Conservation (phyloP, 2,797 vertebrate genomes). For the Halcyon badia region DNA sequence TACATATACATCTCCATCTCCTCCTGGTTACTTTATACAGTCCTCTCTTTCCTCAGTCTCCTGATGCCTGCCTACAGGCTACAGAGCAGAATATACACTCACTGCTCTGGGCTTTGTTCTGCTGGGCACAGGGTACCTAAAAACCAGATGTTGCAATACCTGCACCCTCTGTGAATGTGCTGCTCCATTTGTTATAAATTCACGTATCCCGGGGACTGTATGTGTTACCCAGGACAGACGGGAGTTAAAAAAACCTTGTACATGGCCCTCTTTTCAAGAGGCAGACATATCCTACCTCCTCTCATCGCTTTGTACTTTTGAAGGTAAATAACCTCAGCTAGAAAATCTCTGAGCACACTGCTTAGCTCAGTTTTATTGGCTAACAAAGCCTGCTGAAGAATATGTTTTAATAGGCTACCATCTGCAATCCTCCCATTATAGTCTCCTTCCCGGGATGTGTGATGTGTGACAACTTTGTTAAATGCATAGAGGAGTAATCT, state of each 20-base stretch:
- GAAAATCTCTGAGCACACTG: not conserved
- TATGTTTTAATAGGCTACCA: constrained; percentile 28
- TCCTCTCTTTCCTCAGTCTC: not conserved
- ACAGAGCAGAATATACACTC: not conserved
- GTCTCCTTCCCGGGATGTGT: not conserved
- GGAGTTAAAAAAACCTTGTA: not conserved
- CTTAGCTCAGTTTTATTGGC: not conserved
- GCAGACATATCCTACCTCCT: not conserved
- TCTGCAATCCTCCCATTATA: constrained; percentile 36
- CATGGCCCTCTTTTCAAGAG: not conserved
- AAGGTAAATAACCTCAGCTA: not conserved
- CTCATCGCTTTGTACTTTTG: not conserved
- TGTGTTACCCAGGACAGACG: not conserved
- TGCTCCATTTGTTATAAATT: not conserved
- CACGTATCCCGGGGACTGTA: not conserved
- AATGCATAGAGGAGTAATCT: not conserved
- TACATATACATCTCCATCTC: not conserved
- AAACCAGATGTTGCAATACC: not conserved
- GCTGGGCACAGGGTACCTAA: not conserved
- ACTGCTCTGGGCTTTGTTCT: not conserved
- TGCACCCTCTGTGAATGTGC: not conserved
- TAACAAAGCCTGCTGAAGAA: not conserved
- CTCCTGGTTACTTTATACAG: not conserved
- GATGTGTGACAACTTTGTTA: constrained; percentile 10
- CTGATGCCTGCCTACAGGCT: not conserved